Conservation (phyloP, 2,797 vertebrate species). For the Acestrorhynchus altus region DNA sequence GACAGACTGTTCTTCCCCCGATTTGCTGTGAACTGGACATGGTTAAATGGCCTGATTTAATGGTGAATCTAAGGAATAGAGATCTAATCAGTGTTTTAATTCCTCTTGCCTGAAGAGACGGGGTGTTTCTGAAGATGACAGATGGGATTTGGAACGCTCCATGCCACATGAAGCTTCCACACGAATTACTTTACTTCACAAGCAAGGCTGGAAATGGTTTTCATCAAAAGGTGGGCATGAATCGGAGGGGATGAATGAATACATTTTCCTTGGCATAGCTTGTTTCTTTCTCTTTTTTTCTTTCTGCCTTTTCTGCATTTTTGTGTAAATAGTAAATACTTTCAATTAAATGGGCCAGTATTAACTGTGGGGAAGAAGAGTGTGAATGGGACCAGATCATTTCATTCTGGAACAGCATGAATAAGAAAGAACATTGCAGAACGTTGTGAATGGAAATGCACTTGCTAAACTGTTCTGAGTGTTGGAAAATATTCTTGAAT, state of each 20-base stretch:
- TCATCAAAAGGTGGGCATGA: background rate
- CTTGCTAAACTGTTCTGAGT: too few relatives aligned
- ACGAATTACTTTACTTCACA: background rate
- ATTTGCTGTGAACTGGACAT: background rate
- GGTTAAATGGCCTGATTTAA: slow-evolving; percentile 5
- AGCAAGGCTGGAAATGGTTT: background rate
- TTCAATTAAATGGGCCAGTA: too few relatives aligned
- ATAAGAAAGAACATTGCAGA: too few relatives aligned
- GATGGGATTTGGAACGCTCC: background rate
- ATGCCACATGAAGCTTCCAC: background rate
- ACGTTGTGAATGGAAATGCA: too few relatives aligned
- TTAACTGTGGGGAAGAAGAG: too few relatives aligned
- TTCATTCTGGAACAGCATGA: too few relatives aligned
- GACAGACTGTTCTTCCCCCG: background rate
- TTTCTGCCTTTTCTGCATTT: background rate
- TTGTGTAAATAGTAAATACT: background rate
- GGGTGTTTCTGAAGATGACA: slow-evolving; percentile 12
- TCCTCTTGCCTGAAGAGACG: background rate
- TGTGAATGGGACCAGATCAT: too few relatives aligned
- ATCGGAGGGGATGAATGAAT: background rate
- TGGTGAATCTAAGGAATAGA: slow-evolving; percentile 3
- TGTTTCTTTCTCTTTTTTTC: background rate
- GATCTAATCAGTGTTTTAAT: slow-evolving; percentile 31
- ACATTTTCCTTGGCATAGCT: too few relatives aligned
- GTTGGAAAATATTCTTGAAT: too few relatives aligned